Base-by-base conservation (phyloP, 2,113 vertebrate genomes). In the Chlorodrepanis virens region DNA sequence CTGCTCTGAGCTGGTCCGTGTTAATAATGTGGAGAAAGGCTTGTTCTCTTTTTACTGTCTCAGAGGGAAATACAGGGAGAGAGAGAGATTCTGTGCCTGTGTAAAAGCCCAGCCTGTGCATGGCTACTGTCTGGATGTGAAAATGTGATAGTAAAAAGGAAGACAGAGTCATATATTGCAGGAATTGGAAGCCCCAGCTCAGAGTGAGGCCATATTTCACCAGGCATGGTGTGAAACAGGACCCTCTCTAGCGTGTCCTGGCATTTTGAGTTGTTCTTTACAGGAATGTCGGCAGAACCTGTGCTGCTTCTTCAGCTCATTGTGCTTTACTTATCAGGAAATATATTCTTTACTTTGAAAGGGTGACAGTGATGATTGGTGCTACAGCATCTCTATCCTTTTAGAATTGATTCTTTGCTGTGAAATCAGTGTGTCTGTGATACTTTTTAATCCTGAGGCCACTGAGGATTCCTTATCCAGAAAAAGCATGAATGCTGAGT, bases 211-310 rank as follows among this genome's bases (percentile, higher is more conserved):
- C 27, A 1, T 14, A 10, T 77, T 93, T 89, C 61, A 64, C 40
- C 44, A 68, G 75, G 8, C 33, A 4, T 0, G 27, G 16, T 54
- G 15, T 56, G 75, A 64, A 67, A 50, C 11, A 35, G 52, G 53
- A 15, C 31, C 9, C 3, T 75, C 16, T 40, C 7, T 42, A 11
- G n/a, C 0, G 0, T 2, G 0, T 17, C 29, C 61, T 81, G 49
- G 29, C 4, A 4, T 61, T 87, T 45, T 3, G 1, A 56, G 37
- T 75, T 9, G 1, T 20, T 39, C 39, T 83, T 59, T 56, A 10
- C 59, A 60, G 61, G 67, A 33, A 17, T 5, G 14, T 9, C 20
- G 49, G 19, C 33, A 68, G n/a, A 64, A 23, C 12, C 17, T 4
- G 1, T 56, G 27, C 61, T 71, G 65, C 70, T 92, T n/a, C 21